Percentiles rank a stretch among this genome's conserved stretches.
phyloP scores from a whole-genome alignment of 2,113 vertebrate genomes.

The Lucifuga dentata region DNA sequence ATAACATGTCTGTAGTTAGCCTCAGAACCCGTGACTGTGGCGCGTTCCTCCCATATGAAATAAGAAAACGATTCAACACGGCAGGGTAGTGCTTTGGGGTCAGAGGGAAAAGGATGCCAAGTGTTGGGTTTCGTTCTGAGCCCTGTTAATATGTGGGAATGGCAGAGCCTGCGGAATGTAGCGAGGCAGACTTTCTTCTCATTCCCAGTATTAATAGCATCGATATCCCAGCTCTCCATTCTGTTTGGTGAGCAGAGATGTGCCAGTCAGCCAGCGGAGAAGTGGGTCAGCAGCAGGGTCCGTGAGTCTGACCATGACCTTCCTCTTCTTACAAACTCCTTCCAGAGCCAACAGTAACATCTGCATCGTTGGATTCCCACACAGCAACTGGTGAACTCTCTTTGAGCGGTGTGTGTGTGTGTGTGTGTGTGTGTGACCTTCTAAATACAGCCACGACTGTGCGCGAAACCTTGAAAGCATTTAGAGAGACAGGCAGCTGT shows the following conservation, averaged over 20 bases:
- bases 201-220: conserved; percentile 72
- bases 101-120: conserved; percentile 51
- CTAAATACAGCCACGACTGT: background rate
- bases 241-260: conserved; percentile 52
- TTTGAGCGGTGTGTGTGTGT: too few species aligned
- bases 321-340: conserved; percentile 14
- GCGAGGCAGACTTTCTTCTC: conserved; percentile 61
- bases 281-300: conserved; percentile 67
- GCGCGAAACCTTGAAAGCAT: background rate
- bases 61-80: conserved; percentile 59
- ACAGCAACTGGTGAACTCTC: conserved; percentile 26
- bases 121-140: conserved; percentile 70
- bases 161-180: conserved; percentile 63
- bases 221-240: conserved; percentile 50
- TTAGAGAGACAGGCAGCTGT: background rate
- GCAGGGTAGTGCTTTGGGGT: conserved; percentile 44
- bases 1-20: conserved; percentile 58
- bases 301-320: conserved; percentile 11
- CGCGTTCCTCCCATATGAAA: conserved; percentile 52
- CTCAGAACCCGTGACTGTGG: conserved; percentile 47
- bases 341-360: conserved; percentile 33
- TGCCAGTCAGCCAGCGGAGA: conserved; percentile 30
- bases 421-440: conserved; percentile 28
- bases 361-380: conserved; percentile 25
- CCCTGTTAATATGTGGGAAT: conserved; percentile 72